These are phyloP conservation scores for Trachythela sp. DNA, from an alignment of 64 coral and sea anemone genomes.

Conservation along the genomic window DNA sequence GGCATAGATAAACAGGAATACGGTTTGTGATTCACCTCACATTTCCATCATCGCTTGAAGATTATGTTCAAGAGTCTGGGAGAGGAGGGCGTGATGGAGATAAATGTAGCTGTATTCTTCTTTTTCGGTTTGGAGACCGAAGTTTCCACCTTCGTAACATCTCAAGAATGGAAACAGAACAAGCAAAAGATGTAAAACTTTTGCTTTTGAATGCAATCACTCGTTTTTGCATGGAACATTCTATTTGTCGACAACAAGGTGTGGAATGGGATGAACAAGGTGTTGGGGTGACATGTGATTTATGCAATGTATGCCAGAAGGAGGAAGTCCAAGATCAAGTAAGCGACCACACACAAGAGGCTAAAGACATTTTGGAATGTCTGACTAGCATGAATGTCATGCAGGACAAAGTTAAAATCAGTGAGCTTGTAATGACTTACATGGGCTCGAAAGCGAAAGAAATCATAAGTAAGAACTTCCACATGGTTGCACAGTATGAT, in stretches of 20 bases:
- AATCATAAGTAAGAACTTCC: neutral
- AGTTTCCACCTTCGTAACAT: neutral
- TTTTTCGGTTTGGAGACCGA: neutral
- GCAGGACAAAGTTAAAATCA: neutral
- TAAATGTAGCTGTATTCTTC: neutral
- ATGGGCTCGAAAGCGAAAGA: neutral
- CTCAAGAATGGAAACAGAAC: neutral
- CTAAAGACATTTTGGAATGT: neutral
- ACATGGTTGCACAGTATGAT: neutral
- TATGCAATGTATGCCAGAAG: neutral
- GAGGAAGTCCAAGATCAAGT: neutral
- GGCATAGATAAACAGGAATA: neutral
- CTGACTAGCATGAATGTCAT: neutral
- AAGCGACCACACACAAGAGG: neutral
- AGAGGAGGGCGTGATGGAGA: neutral
- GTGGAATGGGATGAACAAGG: neutral
- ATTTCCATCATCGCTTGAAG: neutral
- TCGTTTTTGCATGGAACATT: neutral
- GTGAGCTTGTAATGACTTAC: neutral
- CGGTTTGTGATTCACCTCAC: neutral
- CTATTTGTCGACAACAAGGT: neutral
- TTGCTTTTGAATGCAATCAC: neutral
- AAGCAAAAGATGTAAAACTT: neutral
- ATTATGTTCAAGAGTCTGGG: constrained; percentile 8
- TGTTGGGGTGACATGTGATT: neutral